Evolutionary conservation across 2,113 vertebrate genomes (phyloP).

Genomic region (Megaleporinus macrocephalus): DNA sequence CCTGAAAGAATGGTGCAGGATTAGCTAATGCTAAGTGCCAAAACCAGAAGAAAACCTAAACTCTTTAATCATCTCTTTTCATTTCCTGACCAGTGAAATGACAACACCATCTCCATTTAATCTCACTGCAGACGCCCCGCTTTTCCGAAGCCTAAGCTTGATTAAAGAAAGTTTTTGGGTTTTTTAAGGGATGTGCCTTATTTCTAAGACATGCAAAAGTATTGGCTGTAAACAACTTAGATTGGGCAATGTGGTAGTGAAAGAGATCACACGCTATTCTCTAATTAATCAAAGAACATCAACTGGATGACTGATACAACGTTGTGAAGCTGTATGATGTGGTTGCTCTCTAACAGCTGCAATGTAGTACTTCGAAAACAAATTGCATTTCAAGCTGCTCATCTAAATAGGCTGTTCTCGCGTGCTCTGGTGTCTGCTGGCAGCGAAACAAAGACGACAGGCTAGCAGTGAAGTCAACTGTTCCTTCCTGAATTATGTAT

Average conservation of each 20-base stretch:
- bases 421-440: background rate
- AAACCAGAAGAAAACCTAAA: conserved; percentile 51
- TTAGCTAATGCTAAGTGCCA: conserved; percentile 41
- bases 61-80: conserved; percentile 63
- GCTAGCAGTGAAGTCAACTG: conserved; percentile 1
- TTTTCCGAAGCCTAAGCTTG: background rate
- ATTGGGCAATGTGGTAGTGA: background rate
- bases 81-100: conserved; percentile 46
- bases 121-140: background rate
- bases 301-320: background rate
- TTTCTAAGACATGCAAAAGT: background rate
- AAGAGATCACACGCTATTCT: conserved; percentile 11
- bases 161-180: conserved; percentile 17
- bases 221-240: conserved; percentile 26
- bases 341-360: conserved; percentile 4
- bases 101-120: conserved; percentile 54
- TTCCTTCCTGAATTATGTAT: conserved; percentile 2
- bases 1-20: background rate
- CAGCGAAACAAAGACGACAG: conserved; percentile 1
- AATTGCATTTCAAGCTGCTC: background rate
- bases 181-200: background rate
- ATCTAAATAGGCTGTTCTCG: background rate
- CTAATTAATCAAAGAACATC: conserved; percentile 7
- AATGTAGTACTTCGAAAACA: background rate
- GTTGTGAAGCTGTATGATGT: background rate